Evolutionary conservation across 2,113 vertebrate genomes (phyloP), one percentile per base, ranked within the genome.

Genomic region (Coptodon rendalli): DNA sequence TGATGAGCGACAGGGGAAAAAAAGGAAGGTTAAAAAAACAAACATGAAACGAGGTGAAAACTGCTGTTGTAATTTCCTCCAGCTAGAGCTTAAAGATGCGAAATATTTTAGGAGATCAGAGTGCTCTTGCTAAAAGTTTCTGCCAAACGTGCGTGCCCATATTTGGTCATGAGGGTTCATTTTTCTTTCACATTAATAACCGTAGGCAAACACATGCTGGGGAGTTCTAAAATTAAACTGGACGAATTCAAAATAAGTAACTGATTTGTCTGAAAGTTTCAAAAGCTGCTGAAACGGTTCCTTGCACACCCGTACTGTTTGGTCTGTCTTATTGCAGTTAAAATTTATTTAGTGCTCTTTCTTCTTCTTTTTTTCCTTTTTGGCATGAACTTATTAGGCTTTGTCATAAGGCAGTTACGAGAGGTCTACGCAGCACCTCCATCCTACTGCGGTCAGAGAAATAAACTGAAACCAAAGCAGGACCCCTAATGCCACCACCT

Each of bases 391-490:
- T 50, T 13, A 31, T 6, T 34, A 24, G 4, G 9, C 8, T 87
- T 82, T 82, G 29, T 53, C 16, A 11, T 52, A 29, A 19, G 4
- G 6, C 12, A 45, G 50, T 78, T 38, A 57, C 9, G 14, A 88
- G 54, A 86, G 45, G 19, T 81, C 57, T 56, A 54, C 22, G 36
- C n/a, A 57, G 57, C 17, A 5, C 29, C 22, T 84, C 57, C 43
- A 50, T 71, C 50, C 80, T 68, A 68, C 53, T 43, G 81, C 73
- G 68, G 53, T 79, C 43, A 38, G 16, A 84, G 80, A 82, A 82
- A 82, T 57, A 86, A 91, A 91, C 43, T 85, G 59, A 82, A 87
- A 50, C 66, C 89, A 79, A 82, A 84, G 87, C 63, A 50, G 82
- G 61, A 85, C 66, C 89, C 85, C 81, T 48, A 57, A 34, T 61